These are phyloP conservation scores for Danio aesculapii DNA, from an alignment of 2,797 vertebrate genomes.

Conservation along the genomic window DNA sequence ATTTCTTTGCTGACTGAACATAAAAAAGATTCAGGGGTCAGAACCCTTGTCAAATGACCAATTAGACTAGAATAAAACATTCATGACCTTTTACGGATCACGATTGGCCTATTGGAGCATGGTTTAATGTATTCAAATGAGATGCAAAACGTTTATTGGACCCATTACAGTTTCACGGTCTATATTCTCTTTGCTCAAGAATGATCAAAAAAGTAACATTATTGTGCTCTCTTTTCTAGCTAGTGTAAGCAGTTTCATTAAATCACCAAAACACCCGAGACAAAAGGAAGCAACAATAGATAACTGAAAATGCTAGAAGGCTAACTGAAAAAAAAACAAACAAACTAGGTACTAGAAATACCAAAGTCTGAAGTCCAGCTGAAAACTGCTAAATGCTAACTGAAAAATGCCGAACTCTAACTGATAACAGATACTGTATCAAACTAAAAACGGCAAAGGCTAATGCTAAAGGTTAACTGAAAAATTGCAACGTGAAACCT, in stretches of 20 bases:
- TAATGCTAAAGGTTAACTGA: background rate
- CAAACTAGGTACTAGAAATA: too few species aligned
- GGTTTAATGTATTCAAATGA: constrained; percentile 45
- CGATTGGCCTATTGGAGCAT: constrained; percentile 14
- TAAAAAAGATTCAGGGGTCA: constrained; percentile 7
- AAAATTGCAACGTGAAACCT: too few species aligned
- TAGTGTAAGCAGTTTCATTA: background rate
- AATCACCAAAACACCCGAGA: background rate
- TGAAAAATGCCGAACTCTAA: background rate
- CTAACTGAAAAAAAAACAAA: background rate
- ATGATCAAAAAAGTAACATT: background rate
- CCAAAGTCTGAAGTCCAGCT: too few species aligned
- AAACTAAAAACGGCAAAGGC: background rate
- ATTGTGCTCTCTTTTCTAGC: background rate
- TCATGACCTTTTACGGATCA: background rate
- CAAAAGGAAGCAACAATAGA: background rate
- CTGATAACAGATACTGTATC: too few species aligned
- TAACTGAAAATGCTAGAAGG: background rate
- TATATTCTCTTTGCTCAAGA: background rate
- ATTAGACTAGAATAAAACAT: constrained; percentile 32
- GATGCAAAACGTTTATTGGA: background rate
- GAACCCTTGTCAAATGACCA: constrained; percentile 3
- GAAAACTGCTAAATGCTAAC: too few species aligned
- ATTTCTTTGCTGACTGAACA: background rate
- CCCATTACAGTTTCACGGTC: background rate